These are phyloP conservation scores for Drosophila putrida DNA, from an alignment of 2,888 invertebrate genomes.

Conservation along the genomic window DNA sequence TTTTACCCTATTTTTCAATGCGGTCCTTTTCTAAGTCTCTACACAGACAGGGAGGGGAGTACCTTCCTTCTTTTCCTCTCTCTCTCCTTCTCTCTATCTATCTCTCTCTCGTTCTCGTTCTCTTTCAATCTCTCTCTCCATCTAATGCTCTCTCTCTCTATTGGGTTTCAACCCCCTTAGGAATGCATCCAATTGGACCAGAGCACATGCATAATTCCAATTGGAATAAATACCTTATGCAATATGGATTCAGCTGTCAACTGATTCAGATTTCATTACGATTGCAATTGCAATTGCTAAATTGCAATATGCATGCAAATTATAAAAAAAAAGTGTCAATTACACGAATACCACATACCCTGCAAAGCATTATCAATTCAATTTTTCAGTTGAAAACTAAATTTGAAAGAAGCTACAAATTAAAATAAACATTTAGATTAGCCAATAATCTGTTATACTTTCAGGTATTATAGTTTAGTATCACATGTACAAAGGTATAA, in stretches of 20 bases:
- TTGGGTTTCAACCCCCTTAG: conserved; percentile 26
- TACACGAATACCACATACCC: background rate
- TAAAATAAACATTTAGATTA: too few relatives aligned
- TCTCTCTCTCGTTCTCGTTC: background rate
- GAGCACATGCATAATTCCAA: conserved; percentile 12
- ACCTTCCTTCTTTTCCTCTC: background rate
- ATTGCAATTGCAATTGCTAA: conserved; percentile 20
- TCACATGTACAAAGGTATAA: too few relatives aligned
- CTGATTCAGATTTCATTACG: conserved; percentile 32
- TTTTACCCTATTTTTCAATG: conserved; percentile 78
- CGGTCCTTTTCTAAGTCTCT: conserved; percentile 58
- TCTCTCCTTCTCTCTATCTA: background rate
- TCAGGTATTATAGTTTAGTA: too few relatives aligned
- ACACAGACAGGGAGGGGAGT: conserved; percentile 13
- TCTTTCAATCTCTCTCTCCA: background rate
- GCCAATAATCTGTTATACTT: too few relatives aligned
- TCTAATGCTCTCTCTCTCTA: background rate
- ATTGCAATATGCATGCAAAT: conserved; percentile 8
- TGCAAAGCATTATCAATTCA: background rate
- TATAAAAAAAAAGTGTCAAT: too few relatives aligned
- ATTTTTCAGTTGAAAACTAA: too few relatives aligned
- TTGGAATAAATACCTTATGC: conserved; percentile 17
- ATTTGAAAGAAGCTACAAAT: too few relatives aligned
- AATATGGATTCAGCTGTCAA: conserved; percentile 10
- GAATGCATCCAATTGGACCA: conserved; percentile 42